phyloP scores from a whole-genome alignment of 1,140 invertebrate species.

The Drosophila pruinosa region DNA sequence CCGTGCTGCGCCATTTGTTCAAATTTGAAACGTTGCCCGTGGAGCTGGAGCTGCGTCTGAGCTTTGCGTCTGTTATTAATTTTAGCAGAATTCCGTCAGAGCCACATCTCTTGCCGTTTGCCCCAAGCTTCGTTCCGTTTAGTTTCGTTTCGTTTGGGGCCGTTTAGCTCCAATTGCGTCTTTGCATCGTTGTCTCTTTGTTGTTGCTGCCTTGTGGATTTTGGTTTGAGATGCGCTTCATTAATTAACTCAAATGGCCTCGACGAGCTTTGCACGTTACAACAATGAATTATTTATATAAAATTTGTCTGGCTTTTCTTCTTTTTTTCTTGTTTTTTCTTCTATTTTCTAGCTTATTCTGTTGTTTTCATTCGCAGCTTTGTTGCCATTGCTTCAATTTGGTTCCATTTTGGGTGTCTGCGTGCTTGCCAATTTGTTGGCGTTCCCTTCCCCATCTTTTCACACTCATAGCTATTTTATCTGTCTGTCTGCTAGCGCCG shows the following conservation, averaged over 20 bases:
- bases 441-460: slow-evolving; percentile 27
- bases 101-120: background rate
- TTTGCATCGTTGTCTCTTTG: slow-evolving; percentile 37
- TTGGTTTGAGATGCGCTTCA: slow-evolving; percentile 66
- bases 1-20: slow-evolving; percentile 60
- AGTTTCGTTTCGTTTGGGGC: slow-evolving; percentile 26
- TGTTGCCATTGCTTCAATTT: slow-evolving; percentile 18
- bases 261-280: slow-evolving; percentile 81
- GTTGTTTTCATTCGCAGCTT: slow-evolving; percentile 8
- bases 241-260: slow-evolving; percentile 82
- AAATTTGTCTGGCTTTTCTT: slow-evolving; percentile 77
- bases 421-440: slow-evolving; percentile 50
- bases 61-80: slow-evolving; percentile 69
- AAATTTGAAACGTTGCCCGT: slow-evolving; percentile 45
- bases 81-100: slow-evolving; percentile 49
- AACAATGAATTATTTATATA: slow-evolving; percentile 82
- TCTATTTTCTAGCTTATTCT: background rate
- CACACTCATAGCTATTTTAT: slow-evolving; percentile 9
- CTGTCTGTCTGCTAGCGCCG: slow-evolving; percentile 12
- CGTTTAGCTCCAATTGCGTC: slow-evolving; percentile 71
- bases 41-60: slow-evolving; percentile 36
- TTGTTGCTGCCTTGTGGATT: slow-evolving; percentile 20
- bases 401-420: slow-evolving; percentile 29
- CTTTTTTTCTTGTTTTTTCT: slow-evolving; percentile 7
- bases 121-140: slow-evolving; percentile 3